These are phyloP conservation scores for Conus betulinus DNA, from an alignment of 1,140 invertebrate species.

Conservation along the genomic window DNA sequence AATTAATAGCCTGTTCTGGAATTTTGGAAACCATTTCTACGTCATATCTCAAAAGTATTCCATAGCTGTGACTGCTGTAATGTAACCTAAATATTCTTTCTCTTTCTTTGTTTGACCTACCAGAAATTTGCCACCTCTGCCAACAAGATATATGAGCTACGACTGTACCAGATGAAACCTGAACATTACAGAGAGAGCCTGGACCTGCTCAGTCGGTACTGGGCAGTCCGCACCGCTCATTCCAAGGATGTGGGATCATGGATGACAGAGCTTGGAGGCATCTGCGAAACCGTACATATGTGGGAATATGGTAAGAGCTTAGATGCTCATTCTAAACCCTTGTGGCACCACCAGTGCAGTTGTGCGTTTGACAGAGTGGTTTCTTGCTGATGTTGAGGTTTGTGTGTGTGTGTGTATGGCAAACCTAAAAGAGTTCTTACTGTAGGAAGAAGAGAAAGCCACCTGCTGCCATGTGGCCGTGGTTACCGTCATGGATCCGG, in stretches of 20 bases:
- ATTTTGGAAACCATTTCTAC: too few species aligned
- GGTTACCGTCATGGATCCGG: too few species aligned
- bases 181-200: background rate
- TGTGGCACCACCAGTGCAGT: too few species aligned
- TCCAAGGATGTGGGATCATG: conserved; percentile 25
- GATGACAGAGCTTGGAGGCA: conserved; percentile 26
- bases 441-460: too few species aligned
- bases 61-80: background rate
- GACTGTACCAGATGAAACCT: conserved; percentile 23
- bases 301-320: conserved; percentile 27
- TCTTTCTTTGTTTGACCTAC: too few species aligned
- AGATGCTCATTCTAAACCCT: background rate
- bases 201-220: conserved; percentile 5
- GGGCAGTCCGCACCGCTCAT: conserved; percentile 12
- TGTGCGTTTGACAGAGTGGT: background rate
- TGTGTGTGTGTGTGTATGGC: background rate
- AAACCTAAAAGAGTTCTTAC: too few species aligned
- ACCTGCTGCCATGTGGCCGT: too few species aligned
- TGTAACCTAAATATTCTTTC: background rate
- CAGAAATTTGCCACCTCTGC: background rate
- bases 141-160: conserved; percentile 17
- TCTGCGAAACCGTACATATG: conserved; percentile 24
- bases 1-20: too few species aligned
- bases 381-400: background rate
- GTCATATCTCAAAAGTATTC: too few species aligned